These are phyloP conservation scores for Pungitius pungitius DNA, from an alignment of 2,113 vertebrate species.

Conservation along the genomic window DNA sequence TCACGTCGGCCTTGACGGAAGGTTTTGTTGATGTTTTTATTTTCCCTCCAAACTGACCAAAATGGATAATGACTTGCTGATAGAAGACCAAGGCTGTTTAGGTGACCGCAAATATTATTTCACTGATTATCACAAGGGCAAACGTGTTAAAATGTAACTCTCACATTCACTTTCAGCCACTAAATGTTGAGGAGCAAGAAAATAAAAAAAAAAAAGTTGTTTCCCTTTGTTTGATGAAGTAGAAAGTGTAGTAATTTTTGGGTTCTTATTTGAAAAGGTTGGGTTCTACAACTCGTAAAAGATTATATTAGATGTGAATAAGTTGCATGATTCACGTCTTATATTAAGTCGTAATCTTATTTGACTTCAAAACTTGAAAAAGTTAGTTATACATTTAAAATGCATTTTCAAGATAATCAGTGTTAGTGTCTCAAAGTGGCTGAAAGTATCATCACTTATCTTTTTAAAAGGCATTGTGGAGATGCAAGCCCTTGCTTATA, in stretches of 20 bases:
- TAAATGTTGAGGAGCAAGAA: background rate
- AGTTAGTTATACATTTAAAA: background rate
- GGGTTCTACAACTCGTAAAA: background rate
- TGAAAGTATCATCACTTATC: background rate
- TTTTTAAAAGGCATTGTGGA: no score
- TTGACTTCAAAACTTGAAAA: background rate
- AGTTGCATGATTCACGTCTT: background rate
- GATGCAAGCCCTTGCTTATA: no score
- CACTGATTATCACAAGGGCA: slow-evolving; percentile 29
- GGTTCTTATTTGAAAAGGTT: background rate
- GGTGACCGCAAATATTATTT: slow-evolving; percentile 49
- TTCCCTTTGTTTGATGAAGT: background rate
- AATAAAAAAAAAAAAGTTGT: background rate
- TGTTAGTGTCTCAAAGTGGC: background rate
- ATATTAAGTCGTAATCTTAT: background rate
- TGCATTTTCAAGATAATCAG: background rate
- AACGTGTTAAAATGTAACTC: slow-evolving; percentile 10
- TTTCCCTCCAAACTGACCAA: slow-evolving; percentile 13
- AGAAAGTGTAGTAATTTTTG: background rate
- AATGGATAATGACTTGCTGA: slow-evolving; percentile 29
- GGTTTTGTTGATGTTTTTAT: slow-evolving; percentile 49
- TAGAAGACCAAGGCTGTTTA: slow-evolving; percentile 39
- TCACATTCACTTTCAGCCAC: background rate
- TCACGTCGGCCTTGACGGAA: slow-evolving; percentile 32
- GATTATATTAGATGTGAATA: background rate